Evolutionary conservation across 2,888 invertebrate genomes (phyloP).

Genomic region (Ichneumoninae sp.): DNA sequence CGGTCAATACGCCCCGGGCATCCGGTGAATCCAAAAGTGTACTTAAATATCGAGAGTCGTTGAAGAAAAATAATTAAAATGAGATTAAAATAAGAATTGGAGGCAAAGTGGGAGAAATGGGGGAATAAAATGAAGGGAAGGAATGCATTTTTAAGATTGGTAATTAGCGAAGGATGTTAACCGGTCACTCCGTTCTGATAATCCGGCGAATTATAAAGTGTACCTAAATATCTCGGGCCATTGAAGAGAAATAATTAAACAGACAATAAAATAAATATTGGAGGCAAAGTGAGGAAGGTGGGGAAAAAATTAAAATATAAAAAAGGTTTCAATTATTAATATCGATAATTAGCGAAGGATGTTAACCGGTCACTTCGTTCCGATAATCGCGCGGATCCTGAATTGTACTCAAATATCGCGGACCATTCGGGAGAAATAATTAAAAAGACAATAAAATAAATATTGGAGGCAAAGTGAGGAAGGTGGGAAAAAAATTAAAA

Average conservation of each 20-base stretch:
- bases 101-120: slow-evolving; percentile 48
- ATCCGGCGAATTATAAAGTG: slow-evolving; percentile 57
- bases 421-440: slow-evolving; percentile 27
- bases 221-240: not conserved
- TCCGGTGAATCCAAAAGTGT: slow-evolving; percentile 54
- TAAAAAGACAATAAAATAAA: slow-evolving; percentile 48
- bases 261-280: not conserved
- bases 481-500: slow-evolving; percentile 58
- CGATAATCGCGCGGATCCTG: slow-evolving; percentile 68
- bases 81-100: slow-evolving; percentile 23
- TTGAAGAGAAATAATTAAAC: not conserved
- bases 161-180: not conserved
- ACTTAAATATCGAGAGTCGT: slow-evolving; percentile 39
- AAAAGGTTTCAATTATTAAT: slow-evolving; percentile 80
- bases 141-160: slow-evolving; percentile 70
- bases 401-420: slow-evolving; percentile 36
- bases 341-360: slow-evolving; percentile 81
- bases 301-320: slow-evolving; percentile 54
- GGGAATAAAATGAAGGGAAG: slow-evolving; percentile 4
- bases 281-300: slow-evolving; percentile 45
- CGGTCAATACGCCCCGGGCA: slow-evolving; percentile 79
- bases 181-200: slow-evolving; percentile 69
- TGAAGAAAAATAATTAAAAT: not conserved
- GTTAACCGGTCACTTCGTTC: slow-evolving; percentile 80
- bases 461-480: slow-evolving; percentile 47